phyloP scores from a whole-genome alignment of 2,797 vertebrate genomes.

The Propithecus deckenii region DNA sequence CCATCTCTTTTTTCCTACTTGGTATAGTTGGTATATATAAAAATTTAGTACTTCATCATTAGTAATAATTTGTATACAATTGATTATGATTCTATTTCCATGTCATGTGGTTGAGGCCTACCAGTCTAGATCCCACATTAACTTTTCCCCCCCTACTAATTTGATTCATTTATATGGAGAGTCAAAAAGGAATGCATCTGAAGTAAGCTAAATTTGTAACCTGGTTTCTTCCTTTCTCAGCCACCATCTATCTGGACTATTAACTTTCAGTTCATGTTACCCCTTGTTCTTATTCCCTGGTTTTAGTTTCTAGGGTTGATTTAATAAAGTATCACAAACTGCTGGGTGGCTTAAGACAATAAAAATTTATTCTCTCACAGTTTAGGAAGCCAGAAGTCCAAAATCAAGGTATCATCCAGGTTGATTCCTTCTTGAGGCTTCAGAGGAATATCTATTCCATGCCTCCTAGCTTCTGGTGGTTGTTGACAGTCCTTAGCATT shows the following conservation, averaged over 20 bases:
- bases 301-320: not conserved
- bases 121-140: not conserved
- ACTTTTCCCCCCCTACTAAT: not conserved
- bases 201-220: not conserved
- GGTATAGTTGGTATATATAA: not conserved
- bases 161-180: conserved; percentile 14
- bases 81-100: not conserved
- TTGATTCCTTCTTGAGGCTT: not conserved
- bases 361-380: not conserved
- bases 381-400: not conserved
- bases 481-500: not conserved
- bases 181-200: conserved; percentile 15
- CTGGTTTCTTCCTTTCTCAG: conserved; percentile 11
- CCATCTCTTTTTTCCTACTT: not conserved
- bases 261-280: not conserved
- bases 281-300: not conserved
- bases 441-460: not conserved
- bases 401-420: not conserved
- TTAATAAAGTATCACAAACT: not conserved
- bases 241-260: not conserved
- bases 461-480: not conserved
- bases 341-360: not conserved
- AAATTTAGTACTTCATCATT: not conserved
- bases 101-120: not conserved
- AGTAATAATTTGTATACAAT: not conserved